Evolutionary conservation across 2,888 invertebrate species (phyloP).

Genomic region (Erannis defoliaria): DNA sequence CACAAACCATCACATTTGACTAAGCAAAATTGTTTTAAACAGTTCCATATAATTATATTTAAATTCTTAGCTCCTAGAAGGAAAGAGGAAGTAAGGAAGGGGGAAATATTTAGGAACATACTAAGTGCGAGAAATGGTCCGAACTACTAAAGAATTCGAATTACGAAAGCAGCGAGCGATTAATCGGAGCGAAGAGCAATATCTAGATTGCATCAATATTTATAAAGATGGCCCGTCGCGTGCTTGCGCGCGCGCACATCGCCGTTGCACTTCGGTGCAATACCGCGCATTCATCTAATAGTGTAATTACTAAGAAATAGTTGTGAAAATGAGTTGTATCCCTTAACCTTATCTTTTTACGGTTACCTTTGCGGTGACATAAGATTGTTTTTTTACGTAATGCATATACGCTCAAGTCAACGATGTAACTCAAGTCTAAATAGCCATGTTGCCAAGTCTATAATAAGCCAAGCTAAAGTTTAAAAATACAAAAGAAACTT

Average conservation of each 20-base stretch:
- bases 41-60: too few relatives aligned
- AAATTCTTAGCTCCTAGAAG: not conserved
- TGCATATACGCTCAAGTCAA: too few relatives aligned
- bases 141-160: constrained; percentile 58
- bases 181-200: constrained; percentile 78
- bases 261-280: constrained; percentile 65
- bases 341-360: not conserved
- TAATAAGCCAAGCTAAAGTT: too few relatives aligned
- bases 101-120: not conserved
- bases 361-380: not conserved
- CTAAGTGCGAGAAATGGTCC: constrained; percentile 31
- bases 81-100: not conserved
- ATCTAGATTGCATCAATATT: constrained; percentile 82
- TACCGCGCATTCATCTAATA: constrained; percentile 26
- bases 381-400: not conserved
- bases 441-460: too few relatives aligned
- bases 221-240: constrained; percentile 71
- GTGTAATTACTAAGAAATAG: constrained; percentile 3
- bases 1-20: too few relatives aligned
- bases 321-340: constrained; percentile 13
- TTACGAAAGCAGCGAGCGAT: constrained; percentile 72
- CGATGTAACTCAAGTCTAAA: too few relatives aligned
- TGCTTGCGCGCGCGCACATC: constrained; percentile 66
- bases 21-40: too few relatives aligned
- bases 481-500: too few relatives aligned